Base-by-base conservation (phyloP, 2,113 vertebrate species). In the Sinocyclocheilus anophthalmus region DNA sequence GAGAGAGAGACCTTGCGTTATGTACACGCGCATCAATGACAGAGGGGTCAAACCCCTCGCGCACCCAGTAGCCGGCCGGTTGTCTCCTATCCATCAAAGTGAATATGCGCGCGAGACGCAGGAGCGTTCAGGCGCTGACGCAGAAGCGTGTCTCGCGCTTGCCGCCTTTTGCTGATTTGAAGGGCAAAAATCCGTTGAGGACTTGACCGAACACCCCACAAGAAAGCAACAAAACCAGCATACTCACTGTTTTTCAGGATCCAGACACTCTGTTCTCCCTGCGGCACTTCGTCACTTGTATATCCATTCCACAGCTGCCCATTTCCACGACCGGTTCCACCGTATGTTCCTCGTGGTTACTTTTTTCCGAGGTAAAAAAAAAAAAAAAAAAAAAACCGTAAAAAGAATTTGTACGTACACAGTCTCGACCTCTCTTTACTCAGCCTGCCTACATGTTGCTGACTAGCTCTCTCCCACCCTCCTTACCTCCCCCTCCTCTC, bases 381-480 rank as follows among this genome's bases (percentile, higher is more conserved):
- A 70, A 70, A 55, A 45, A 82, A 80, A 76, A 86, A 22, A 75
- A 84, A 76, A 22, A 70, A 72, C 18, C 53, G 5, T 55, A 55
- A 69, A 33, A 83, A 79, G 85, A 77, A 80, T 76, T 53, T 45
- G 76, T 89, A 81, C 87, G 84, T 69, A 86, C 73, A 81, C 91
- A 92, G 91, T 93, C 91, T 93, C 65, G 90, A 92, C 88, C 93
- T 93, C 88, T 89, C 90, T 93, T 90, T 91, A 88, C 93, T 87
- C 92, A 45, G 89, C 63, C 88, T 89, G 92, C 92, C 94, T 95
- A 95, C 93, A 94, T 95, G 94, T 95, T 94, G 94, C 94, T 94
- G 90, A 37, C 90, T 91, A 90, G 73, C 80, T 85, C 87, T 81
- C 87, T 76, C 88, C 73, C 88, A 24, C 88, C 72, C 86, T 48